A percentile compares a stretch with the other conserved stretches of the same genome.
Conservation (phyloP, 1,140 invertebrate genomes). For the Thrips palmi region DNA sequence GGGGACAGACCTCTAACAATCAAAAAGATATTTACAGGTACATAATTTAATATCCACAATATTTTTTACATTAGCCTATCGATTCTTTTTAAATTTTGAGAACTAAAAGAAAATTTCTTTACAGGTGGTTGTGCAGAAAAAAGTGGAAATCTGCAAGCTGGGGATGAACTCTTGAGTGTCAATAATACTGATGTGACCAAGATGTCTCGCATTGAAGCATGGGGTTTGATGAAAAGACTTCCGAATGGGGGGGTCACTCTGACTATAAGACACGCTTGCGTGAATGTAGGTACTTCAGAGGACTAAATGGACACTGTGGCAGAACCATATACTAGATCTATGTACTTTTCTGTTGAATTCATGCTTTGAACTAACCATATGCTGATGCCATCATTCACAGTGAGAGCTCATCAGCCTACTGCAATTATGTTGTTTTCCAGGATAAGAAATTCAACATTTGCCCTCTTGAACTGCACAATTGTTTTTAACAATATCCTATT, state of each 20-base stretch:
- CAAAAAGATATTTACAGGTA: conserved; percentile 84
- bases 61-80: background rate
- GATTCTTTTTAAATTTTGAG: background rate
- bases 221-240: conserved; percentile 79
- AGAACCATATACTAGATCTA: too few relatives aligned
- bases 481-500: too few relatives aligned
- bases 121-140: conserved; percentile 81
- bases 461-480: too few relatives aligned
- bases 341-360: too few relatives aligned
- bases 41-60: conserved; percentile 14
- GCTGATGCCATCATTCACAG: too few relatives aligned
- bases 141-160: conserved; percentile 59
- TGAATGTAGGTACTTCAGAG: too few relatives aligned
- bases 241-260: conserved; percentile 56
- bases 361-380: too few relatives aligned
- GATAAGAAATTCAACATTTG: too few relatives aligned
- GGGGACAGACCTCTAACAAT: conserved; percentile 72
- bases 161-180: conserved; percentile 70
- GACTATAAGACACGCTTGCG: conserved; percentile 30
- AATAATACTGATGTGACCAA: conserved; percentile 60
- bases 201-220: conserved; percentile 80
- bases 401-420: too few relatives aligned
- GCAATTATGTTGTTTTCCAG: too few relatives aligned
- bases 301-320: too few relatives aligned
- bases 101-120: conserved; percentile 6